Percentiles rank a stretch among this genome's conserved stretches.
Evolutionary conservation across 2,113 vertebrate genomes (phyloP).

Genomic region (Romanogobio albipinnatus): DNA sequence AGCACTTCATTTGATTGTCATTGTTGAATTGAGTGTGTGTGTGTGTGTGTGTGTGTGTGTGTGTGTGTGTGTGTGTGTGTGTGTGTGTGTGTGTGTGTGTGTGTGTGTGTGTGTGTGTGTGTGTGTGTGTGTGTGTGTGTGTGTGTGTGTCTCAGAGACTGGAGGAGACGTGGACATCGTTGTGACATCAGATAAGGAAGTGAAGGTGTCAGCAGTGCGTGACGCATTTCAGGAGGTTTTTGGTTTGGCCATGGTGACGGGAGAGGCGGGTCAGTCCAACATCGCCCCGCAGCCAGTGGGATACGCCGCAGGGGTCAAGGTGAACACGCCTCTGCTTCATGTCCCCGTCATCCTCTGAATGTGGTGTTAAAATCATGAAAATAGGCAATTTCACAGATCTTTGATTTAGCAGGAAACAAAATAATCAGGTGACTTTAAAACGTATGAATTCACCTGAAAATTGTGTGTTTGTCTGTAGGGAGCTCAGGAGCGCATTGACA

Average conservation of each 20-base stretch:
- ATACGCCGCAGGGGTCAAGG: constrained; percentile 96
- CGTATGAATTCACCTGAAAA: not conserved
- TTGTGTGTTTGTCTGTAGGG: constrained; percentile 74
- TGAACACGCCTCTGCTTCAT: constrained; percentile 61
- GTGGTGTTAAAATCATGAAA: not conserved
- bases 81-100: constrained; percentile 48
- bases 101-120: constrained; percentile 11
- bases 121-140: not conserved
- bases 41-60: constrained; percentile 56
- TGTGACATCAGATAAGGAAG: constrained; percentile 91
- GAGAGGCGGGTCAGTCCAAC: constrained; percentile 90
- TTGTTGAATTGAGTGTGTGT: not conserved
- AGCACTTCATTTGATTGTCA: not conserved
- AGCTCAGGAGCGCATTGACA: constrained; percentile 93
- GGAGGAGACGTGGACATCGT: constrained; percentile 94
- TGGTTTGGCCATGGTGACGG: constrained; percentile 90
- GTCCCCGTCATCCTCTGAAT: not conserved
- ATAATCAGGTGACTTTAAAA: not conserved
- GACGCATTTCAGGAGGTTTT: constrained; percentile 98
- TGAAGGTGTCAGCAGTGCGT: constrained; percentile 87
- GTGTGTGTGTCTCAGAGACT: constrained; percentile 78
- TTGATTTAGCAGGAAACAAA: not conserved
- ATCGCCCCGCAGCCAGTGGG: constrained; percentile 96
- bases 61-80: constrained; percentile 53
- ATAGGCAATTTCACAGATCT: no score